Evolutionary conservation across 2,113 vertebrate species (phyloP).

Genomic region (Pavo muticus): DNA sequence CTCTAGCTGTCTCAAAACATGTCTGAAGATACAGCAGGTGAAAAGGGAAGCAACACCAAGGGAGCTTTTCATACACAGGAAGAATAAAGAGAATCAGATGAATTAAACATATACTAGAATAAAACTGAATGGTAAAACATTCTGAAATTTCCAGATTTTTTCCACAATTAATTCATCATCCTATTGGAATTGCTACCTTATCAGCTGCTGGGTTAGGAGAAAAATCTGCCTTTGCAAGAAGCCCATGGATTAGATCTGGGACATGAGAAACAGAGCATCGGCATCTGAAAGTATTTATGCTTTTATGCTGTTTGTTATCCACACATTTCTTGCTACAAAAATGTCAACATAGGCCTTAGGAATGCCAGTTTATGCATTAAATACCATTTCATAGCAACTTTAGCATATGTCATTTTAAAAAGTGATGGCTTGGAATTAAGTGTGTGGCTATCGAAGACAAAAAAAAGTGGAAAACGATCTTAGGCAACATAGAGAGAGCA

Average conservation of each 20-base stretch:
- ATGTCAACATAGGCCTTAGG: background rate
- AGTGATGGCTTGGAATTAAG: background rate
- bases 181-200: background rate
- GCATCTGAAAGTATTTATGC: background rate
- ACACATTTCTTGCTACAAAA: background rate
- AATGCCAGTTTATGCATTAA: background rate
- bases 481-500: background rate
- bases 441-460: no score
- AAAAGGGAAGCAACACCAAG: background rate
- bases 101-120: background rate
- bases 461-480: no score
- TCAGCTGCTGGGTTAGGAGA: no score
- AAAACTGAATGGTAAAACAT: background rate
- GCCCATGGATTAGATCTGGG: no score
- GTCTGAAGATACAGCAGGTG: background rate
- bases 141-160: background rate
- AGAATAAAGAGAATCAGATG: background rate
- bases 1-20: background rate
- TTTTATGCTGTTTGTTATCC: background rate
- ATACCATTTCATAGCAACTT: background rate
- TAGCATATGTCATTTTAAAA: fast-evolving
- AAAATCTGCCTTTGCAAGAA: background rate
- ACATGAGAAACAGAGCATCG: background rate
- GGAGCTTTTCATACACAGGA: background rate
- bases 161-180: background rate